Evolutionary conservation across 2,797 vertebrate species (phyloP), one percentile per base, ranked within the genome.

Genomic region (Monodelphis domestica): DNA sequence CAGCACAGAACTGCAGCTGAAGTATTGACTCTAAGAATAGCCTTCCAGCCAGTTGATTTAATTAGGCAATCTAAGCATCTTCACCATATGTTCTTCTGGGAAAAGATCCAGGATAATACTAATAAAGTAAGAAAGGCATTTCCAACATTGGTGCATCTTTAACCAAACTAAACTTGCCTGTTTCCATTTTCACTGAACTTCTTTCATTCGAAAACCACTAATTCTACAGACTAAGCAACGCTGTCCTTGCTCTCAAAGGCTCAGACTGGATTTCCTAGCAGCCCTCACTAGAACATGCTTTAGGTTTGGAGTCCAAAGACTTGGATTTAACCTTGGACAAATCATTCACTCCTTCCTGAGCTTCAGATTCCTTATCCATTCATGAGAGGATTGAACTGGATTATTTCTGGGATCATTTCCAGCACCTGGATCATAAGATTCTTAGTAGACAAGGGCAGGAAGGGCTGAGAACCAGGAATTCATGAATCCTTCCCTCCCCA

Each of bases 31-130:
- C 84, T 89, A 4, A 59, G 88, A 59, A 57, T 21, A 28, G 1
- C 84, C 24, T 6, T 2, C 0, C 7, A 88, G 89, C 87, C 54
- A 0, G 63, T 21, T 12, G 53, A 55, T 84, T 89, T 95, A 84
- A 88, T 95, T 89, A 94, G 45, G 1, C 59, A 89, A 93, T 50
- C 84, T 2, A 1, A 45, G 91, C 90, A 1, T 89, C 94, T 93
- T 33, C 33, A 52, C 94, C 50, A 0, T 52, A 1, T 63, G 93
- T 90, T 94, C 96, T 94, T 92, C 93, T 92, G 94, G 96, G 95
- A 97, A 91, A 59, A 87, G 78, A 95, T 94, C 96, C 97, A 97
- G 96, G 29, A 63, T 11, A 50, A 17, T 53, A 51, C 91, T 57
- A 57, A 56, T 2, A 54, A 53, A 84, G 38, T 84, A 29, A 45